phyloP scores from a whole-genome alignment of 2,888 invertebrate genomes.

The Leptopilina drosophilae region DNA sequence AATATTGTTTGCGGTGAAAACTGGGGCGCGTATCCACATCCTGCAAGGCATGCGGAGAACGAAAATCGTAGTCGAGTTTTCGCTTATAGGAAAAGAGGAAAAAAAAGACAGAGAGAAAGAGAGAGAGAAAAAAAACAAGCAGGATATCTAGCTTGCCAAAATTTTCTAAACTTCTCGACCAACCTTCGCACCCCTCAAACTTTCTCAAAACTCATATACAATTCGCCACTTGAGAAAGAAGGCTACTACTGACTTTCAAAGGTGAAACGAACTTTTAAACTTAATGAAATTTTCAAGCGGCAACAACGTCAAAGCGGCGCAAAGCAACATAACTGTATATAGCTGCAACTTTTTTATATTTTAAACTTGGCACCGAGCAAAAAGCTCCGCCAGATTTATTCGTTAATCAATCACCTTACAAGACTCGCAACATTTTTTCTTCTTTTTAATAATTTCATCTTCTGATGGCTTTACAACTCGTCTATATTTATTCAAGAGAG shows the following conservation, averaged over 20 bases:
- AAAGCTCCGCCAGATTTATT: background rate
- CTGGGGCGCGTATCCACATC: conserved; percentile 60
- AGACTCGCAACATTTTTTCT: too few species aligned
- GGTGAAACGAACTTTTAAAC: conserved; percentile 46
- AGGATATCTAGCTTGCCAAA: conserved; percentile 56
- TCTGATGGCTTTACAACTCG: too few species aligned
- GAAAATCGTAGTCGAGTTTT: background rate
- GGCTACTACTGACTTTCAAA: conserved; percentile 21
- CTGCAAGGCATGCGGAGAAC: conserved; percentile 44
- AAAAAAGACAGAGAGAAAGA: conserved; percentile 15
- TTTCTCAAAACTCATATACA: conserved; percentile 24
- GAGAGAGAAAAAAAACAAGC: conserved; percentile 43
- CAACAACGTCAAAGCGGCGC: conserved; percentile 13
- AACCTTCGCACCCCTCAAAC: conserved; percentile 23
- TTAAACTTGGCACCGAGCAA: background rate
- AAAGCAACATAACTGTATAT: background rate
- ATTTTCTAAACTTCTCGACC: conserved; percentile 49
- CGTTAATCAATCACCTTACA: background rate
- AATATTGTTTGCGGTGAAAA: conserved; percentile 68
- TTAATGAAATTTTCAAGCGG: conserved; percentile 36
- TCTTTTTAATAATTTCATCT: too few species aligned
- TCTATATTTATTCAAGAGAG: too few species aligned
- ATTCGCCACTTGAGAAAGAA: conserved; percentile 14
- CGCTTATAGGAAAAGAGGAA: conserved; percentile 32
- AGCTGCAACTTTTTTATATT: background rate